phyloP scores from a whole-genome alignment of 2,888 invertebrate species.

The Mongoloraphidia duomilia region DNA sequence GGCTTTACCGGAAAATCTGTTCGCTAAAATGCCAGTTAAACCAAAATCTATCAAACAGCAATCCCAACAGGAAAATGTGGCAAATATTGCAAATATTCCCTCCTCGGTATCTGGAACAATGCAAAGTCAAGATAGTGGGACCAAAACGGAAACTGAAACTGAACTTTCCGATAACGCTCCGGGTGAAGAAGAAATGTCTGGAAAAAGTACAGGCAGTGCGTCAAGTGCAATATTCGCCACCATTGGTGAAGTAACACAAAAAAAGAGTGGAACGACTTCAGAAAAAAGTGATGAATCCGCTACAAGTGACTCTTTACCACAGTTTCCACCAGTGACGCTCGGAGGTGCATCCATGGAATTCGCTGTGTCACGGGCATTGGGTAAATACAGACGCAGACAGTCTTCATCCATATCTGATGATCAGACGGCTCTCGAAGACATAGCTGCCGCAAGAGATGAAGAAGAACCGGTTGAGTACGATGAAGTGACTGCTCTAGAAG shows the following conservation, averaged over 20 bases:
- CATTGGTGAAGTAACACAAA: slow-evolving; percentile 56
- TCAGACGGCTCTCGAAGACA: slow-evolving; percentile 37
- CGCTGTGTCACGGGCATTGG: slow-evolving; percentile 67
- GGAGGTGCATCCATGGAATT: slow-evolving; percentile 66
- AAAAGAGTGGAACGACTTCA: slow-evolving; percentile 32
- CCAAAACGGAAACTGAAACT: slow-evolving; percentile 41
- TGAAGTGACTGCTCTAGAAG: slow-evolving; percentile 9
- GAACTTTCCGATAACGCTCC: slow-evolving; percentile 42
- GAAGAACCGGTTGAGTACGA: slow-evolving; percentile 9
- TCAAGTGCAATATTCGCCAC: slow-evolving; percentile 54
- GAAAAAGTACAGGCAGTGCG: slow-evolving; percentile 47
- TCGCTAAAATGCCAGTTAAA: slow-evolving; percentile 41
- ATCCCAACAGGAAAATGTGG: slow-evolving; percentile 31
- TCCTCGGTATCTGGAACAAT: slow-evolving; percentile 14
- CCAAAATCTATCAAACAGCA: slow-evolving; percentile 25
- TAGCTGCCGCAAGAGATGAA: slow-evolving; percentile 26
- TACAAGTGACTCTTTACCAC: slow-evolving; percentile 32
- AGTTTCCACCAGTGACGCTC: slow-evolving; percentile 36
- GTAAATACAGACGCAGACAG: slow-evolving; percentile 61
- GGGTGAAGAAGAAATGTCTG: slow-evolving; percentile 42
- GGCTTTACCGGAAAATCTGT: slow-evolving; percentile 46
- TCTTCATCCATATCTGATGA: slow-evolving; percentile 58
- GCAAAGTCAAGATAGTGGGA: slow-evolving; percentile 26
- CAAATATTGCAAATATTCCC: slow-evolving; percentile 19
- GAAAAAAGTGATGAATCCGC: slow-evolving; percentile 45